Evolutionary conservation across 1,140 invertebrate species (phyloP), one percentile per base, ranked within the genome.

Genomic region (Littorina saxatilis): DNA sequence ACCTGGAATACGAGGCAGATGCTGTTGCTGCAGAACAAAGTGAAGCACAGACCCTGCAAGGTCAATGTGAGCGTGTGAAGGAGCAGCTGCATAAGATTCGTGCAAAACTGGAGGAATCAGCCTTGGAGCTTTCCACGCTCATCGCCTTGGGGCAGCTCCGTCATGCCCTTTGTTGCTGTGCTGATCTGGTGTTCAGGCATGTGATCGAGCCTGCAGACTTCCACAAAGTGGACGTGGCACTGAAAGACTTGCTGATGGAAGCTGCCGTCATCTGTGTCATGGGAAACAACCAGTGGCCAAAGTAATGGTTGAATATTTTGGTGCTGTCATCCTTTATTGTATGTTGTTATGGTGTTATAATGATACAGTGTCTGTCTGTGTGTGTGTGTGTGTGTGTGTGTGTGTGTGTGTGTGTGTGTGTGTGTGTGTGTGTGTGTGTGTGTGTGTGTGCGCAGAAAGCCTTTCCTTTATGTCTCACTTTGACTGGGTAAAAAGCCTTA

Each of bases 231-330:
- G 7, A 40, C 1, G 11, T 17, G 2, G 37, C 23, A 17, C 35
- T 72, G 5, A 72, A 72, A n/a, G 68, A 72, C 40, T 27, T 72
- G 4, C 20, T 72, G 7, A 72, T 72, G 35, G 68, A 72, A 72
- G 68, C 37, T 40, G 13, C 68, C 35, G 20, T 40, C 40, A 43
- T 72, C 13, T 72, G 68, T 72, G 27, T 37, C 35, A 72, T 72
- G 68, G 0, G 68, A 2, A 9, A 39, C 0, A 72, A 7, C 23
- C 0, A 43, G 35, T 72, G 35, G 68, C 68, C 68, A 35, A 72
- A 72, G 68, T 72, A 40, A n/a, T n/a, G n/a, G n/a, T n/a, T n/a
- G n/a, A n/a, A n/a, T n/a, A n/a, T n/a, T n/a, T n/a, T n/a, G n/a
- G n/a, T n/a, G n/a, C n/a, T n/a, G n/a, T n/a, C n/a, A n/a, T n/a